These are phyloP conservation scores for Carpatolechia fugitivella DNA, from an alignment of 2,888 invertebrate species.

Conservation along the genomic window DNA sequence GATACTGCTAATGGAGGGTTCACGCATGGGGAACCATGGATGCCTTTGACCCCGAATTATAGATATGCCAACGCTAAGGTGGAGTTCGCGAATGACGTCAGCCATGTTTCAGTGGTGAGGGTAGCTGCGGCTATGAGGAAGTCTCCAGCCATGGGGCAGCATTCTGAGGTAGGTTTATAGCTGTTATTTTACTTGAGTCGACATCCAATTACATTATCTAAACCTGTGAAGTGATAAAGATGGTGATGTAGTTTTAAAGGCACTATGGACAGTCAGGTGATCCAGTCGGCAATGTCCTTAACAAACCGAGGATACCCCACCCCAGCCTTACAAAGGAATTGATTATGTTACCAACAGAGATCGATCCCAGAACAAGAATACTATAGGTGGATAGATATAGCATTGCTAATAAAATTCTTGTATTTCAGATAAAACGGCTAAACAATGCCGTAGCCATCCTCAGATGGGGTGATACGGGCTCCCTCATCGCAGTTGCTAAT, in stretches of 20 bases:
- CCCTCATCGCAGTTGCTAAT: constrained; percentile 67
- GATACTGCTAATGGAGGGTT: constrained; percentile 66
- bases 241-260: too few species aligned
- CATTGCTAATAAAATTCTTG: too few species aligned
- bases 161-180: constrained; percentile 55
- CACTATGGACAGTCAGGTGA: too few species aligned
- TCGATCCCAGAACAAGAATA: too few species aligned
- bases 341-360: too few species aligned
- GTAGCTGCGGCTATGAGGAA: constrained; percentile 62
- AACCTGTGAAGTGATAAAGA: not conserved
- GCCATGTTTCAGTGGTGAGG: constrained; percentile 65
- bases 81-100: constrained; percentile 71
- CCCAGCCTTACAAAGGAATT: too few species aligned
- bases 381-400: too few species aligned
- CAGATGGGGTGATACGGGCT: constrained; percentile 62
- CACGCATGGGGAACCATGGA: constrained; percentile 82
- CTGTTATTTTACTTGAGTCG: too few species aligned
- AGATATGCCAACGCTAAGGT: constrained; percentile 80
- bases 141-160: constrained; percentile 64
- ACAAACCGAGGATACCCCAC: too few species aligned
- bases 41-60: constrained; percentile 83
- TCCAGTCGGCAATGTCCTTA: too few species aligned
- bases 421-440: constrained; percentile 76
- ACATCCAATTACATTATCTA: too few species aligned
- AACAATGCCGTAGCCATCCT: constrained; percentile 62